A percentile compares a stretch with the other conserved stretches of the same genome.
Evolutionary conservation across 1,140 invertebrate genomes (phyloP).

Genomic region (Dryas iulia): DNA sequence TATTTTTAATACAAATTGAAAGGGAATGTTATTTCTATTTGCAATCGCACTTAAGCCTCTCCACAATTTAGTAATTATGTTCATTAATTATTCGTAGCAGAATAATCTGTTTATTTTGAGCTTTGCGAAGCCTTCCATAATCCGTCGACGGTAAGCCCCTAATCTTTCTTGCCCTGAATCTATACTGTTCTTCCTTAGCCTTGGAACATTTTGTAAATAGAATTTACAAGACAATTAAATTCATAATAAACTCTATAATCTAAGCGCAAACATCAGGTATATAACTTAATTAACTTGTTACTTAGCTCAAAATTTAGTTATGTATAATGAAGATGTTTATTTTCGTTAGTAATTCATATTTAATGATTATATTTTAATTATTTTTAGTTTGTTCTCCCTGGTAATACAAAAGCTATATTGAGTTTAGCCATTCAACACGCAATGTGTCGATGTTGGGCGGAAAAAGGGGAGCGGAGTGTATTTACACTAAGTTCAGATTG

Average conservation of each 20-base stretch:
- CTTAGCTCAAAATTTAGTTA: too few species aligned
- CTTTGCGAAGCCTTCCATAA: slow-evolving; percentile 33
- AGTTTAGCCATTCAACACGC: too few species aligned
- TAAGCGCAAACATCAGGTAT: neutral
- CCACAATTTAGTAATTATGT: slow-evolving; percentile 35
- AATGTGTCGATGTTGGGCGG: too few species aligned
- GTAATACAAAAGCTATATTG: too few species aligned
- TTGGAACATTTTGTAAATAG: neutral
- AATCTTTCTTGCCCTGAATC: slow-evolving; percentile 11
- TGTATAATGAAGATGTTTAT: too few species aligned
- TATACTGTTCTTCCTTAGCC: neutral
- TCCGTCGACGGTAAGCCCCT: slow-evolving; percentile 20
- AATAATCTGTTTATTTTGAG: slow-evolving; percentile 49
- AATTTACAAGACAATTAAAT: neutral
- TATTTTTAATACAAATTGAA: slow-evolving; percentile 19
- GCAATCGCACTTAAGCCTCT: slow-evolving; percentile 29
- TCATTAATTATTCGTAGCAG: slow-evolving; percentile 41
- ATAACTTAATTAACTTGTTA: too few species aligned
- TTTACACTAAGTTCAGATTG: too few species aligned
- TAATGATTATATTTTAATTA: too few species aligned
- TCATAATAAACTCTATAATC: neutral
- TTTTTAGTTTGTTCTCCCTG: too few species aligned
- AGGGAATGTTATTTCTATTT: slow-evolving; percentile 14
- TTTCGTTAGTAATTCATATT: too few species aligned
- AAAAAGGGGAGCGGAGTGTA: too few species aligned